Base-by-base conservation (phyloP, 2,797 vertebrate genomes). In the Brotula barbata region DNA sequence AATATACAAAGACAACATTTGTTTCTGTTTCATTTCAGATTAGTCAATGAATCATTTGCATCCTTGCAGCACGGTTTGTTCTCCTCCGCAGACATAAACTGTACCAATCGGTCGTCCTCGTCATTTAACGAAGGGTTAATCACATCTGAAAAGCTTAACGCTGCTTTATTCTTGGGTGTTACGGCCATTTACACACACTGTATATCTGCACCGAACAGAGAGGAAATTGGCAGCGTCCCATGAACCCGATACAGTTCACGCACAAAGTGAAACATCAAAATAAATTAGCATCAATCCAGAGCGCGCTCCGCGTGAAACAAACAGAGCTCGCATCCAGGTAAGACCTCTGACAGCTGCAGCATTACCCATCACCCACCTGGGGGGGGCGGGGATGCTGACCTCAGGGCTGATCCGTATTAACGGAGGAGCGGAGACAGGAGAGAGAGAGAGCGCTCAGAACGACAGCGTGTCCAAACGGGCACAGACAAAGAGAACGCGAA, bases 311-410 rank as follows among this genome's bases (percentile, higher is more conserved):
- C 75, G 55, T n/a, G 67, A 73, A 73, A 68, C 6, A 61, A 34
- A 50, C 56, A 64, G 65, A 63, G 67, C 57, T 47, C 14, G 58
- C 42, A 37, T 58, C 40, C 58, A 57, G 58, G 68, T 76, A 58
- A 72, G 59, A 72, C 62, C 73, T 61, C 45, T 58, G 61, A 80
- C 67, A 65, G 51, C 55, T 81, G 61, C 44, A 57, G 65, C 62
- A 55, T 71, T 73, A 77, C 48, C 56, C 40, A 52, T 60, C 76
- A 60, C 41, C 74, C 68, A 68, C 39, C 41, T 66, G 79, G 73
- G 79, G 73, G 85, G 75, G 86, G 81, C n/a, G n/a, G n/a, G n/a
- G n/a, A n/a, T n/a, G n/a, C n/a, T 14, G 55, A 77, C 44, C 58
- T 44, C 34, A 49, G 49, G 68, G 52, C 65, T 73, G 70, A 89